These are phyloP conservation scores for Aphidius gifuensis DNA, from an alignment of 1,140 invertebrate genomes.

Conservation along the genomic window DNA sequence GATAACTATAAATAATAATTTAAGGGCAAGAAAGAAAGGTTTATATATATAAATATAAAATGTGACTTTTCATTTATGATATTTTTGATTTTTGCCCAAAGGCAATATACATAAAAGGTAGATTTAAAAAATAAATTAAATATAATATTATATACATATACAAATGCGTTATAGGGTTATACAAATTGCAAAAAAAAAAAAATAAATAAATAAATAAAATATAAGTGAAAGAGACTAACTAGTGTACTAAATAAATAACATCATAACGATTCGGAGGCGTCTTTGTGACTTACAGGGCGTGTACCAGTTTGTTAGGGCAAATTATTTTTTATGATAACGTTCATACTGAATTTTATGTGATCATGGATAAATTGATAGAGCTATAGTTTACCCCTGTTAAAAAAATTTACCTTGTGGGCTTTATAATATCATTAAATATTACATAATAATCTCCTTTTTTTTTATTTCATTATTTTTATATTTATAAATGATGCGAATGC, in stretches of 20 bases:
- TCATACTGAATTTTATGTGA: not conserved
- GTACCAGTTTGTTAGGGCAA: constrained; percentile 29
- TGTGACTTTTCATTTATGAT: too few species aligned
- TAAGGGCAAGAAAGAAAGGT: constrained; percentile 25
- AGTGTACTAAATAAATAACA: constrained; percentile 28
- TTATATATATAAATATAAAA: too few species aligned
- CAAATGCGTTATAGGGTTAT: constrained; percentile 1
- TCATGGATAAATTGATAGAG: constrained; percentile 10
- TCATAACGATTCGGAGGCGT: constrained; percentile 27
- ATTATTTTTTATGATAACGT: constrained; percentile 29
- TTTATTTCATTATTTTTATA: not conserved
- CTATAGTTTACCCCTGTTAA: constrained; percentile 3
- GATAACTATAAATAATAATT: constrained; percentile 46
- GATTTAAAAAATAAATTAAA: constrained; percentile 15
- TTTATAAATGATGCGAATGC: too few species aligned
- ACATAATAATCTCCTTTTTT: not conserved
- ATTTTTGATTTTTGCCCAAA: too few species aligned
- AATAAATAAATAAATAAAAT: not conserved
- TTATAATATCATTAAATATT: not conserved
- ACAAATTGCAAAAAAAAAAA: not conserved
- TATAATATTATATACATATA: constrained; percentile 8
- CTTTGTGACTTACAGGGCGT: constrained; percentile 25
- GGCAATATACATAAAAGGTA: too few species aligned
- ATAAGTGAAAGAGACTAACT: constrained; percentile 25
- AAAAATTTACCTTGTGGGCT: not conserved